Percentiles rank a stretch among this genome's conserved stretches.
These are phyloP conservation scores for Rhipidura dahli DNA, from an alignment of 2,113 vertebrate species.

Conservation along the genomic window DNA sequence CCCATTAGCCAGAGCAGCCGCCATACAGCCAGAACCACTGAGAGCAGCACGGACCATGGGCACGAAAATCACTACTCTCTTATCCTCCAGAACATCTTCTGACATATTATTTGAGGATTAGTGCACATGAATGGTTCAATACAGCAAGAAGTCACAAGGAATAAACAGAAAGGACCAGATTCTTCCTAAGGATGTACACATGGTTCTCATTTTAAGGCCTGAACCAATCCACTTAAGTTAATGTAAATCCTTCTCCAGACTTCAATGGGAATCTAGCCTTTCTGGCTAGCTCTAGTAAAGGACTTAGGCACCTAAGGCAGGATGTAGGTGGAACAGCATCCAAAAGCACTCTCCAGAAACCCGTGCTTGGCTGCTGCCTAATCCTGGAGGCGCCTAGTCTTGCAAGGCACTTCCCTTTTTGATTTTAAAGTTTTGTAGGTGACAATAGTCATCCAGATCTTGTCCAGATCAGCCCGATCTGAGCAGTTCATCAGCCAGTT, in stretches of 20 bases:
- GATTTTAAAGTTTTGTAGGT: slow-evolving; percentile 42
- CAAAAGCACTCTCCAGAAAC: slow-evolving; percentile 50
- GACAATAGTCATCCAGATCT: slow-evolving; percentile 43
- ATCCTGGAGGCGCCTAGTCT: slow-evolving; percentile 59
- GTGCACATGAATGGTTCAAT: neutral
- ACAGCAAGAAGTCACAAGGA: slow-evolving; percentile 4
- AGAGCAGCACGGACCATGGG: neutral
- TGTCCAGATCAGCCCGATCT: slow-evolving; percentile 17
- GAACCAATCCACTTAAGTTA: slow-evolving; percentile 46
- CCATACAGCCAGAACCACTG: neutral
- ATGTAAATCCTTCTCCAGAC: slow-evolving; percentile 46
- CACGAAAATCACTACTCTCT: neutral
- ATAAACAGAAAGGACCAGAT: slow-evolving; percentile 35
- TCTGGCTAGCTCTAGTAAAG: slow-evolving; percentile 45
- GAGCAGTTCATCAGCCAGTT: slow-evolving; percentile 34
- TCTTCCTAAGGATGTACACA: slow-evolving; percentile 39
- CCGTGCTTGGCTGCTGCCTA: slow-evolving; percentile 36
- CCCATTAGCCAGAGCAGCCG: neutral
- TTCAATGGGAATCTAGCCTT: slow-evolving; percentile 40
- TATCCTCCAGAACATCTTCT: neutral
- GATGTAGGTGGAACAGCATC: slow-evolving; percentile 51
- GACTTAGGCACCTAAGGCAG: slow-evolving; percentile 57
- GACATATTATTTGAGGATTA: neutral
- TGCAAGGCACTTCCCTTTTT: slow-evolving; percentile 33
- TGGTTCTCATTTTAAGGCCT: slow-evolving; percentile 58